Evolutionary conservation across 1,140 invertebrate genomes (phyloP).

Genomic region (Diachasma alloeum): DNA sequence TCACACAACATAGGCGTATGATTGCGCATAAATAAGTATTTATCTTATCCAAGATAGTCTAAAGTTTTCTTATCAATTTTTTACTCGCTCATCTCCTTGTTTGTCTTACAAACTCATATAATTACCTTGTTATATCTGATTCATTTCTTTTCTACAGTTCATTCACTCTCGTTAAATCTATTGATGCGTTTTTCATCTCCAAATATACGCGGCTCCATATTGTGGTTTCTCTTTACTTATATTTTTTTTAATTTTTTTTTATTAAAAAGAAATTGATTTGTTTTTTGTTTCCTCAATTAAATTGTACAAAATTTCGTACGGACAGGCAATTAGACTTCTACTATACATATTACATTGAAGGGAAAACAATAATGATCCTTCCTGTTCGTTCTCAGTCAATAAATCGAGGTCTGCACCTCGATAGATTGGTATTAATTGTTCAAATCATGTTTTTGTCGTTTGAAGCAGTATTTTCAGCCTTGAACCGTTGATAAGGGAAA

Average conservation of each 20-base stretch:
- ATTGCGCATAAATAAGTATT: slow-evolving; percentile 53
- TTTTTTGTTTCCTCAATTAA: slow-evolving; percentile 37
- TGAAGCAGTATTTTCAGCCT: neutral
- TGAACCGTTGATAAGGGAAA: neutral
- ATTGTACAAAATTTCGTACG: slow-evolving; percentile 56
- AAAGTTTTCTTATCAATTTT: slow-evolving; percentile 38
- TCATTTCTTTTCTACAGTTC: neutral
- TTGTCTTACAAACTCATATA: slow-evolving; percentile 46
- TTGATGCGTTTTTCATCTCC: slow-evolving; percentile 22
- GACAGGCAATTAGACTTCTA: slow-evolving; percentile 50
- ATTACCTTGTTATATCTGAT: neutral
- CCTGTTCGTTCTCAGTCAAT: slow-evolving; percentile 30
- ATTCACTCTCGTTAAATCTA: neutral
- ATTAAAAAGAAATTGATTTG: slow-evolving; percentile 30
- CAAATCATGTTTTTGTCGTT: neutral
- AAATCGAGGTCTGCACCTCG: slow-evolving; percentile 21
- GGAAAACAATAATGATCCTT: slow-evolving; percentile 39
- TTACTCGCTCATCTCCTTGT: slow-evolving; percentile 1
- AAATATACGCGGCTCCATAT: slow-evolving; percentile 1
- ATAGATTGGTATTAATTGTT: neutral
- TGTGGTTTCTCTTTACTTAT: slow-evolving; percentile 21
- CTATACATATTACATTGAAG: slow-evolving; percentile 45
- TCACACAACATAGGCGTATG: slow-evolving; percentile 53
- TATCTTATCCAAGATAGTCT: slow-evolving; percentile 47
- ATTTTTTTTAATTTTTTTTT: slow-evolving; percentile 21